Percentiles rank a stretch among this genome's conserved stretches.
Evolutionary conservation across 2,797 vertebrate species (phyloP).

Genomic region (Ptychobarbus kaznakovi): DNA sequence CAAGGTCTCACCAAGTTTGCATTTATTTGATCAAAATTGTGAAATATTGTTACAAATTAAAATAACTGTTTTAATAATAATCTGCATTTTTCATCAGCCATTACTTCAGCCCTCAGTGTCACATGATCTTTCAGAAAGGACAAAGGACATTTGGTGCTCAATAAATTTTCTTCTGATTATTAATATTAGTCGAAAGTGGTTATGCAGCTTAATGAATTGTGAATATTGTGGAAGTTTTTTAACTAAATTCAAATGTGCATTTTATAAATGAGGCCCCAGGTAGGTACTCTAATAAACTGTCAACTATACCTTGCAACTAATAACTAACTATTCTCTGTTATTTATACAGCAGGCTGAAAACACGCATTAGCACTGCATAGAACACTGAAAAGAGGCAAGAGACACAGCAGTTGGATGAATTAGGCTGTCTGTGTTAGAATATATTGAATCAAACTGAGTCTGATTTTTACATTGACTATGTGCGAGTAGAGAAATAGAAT

Average conservation of each 20-base stretch:
- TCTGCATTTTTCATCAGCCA: neutral
- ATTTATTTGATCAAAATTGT: neutral
- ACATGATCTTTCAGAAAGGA: neutral
- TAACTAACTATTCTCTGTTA: neutral
- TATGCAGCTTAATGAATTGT: neutral
- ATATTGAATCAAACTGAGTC: neutral
- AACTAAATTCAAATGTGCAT: neutral
- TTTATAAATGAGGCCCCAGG: neutral
- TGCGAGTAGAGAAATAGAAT: neutral
- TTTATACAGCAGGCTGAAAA: neutral
- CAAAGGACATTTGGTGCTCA: neutral
- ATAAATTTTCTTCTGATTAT: neutral
- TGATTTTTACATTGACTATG: neutral
- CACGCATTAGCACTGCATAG: neutral
- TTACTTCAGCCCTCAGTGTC: neutral
- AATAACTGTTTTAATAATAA: neutral
- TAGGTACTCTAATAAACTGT: neutral
- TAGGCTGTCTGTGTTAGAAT: neutral
- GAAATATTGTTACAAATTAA: neutral
- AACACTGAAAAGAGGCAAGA: neutral
- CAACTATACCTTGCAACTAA: neutral
- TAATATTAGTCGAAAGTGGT: neutral
- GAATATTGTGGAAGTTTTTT: neutral
- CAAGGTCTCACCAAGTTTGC: neutral
- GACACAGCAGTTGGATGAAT: neutral